A percentile compares a stretch with the other conserved stretches of the same genome.
These are phyloP conservation scores for Drosophila pandora DNA, from an alignment of 1,140 invertebrate genomes.

Conservation along the genomic window DNA sequence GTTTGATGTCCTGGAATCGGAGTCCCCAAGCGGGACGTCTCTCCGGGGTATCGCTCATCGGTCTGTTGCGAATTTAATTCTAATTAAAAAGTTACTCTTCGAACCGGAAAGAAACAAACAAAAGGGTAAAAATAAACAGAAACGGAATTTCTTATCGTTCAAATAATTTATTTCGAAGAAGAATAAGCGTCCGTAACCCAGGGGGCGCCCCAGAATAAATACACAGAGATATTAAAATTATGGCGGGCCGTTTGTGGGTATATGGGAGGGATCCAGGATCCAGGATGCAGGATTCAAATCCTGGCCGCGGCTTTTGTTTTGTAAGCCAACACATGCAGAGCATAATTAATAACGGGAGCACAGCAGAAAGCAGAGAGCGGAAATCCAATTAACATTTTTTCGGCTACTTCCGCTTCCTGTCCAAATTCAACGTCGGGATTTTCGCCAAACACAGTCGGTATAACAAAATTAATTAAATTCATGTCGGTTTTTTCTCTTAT, in stretches of 20 bases:
- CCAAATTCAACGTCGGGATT: conserved; percentile 33
- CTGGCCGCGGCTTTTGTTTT: conserved; percentile 6
- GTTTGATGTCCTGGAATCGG: conserved; percentile 42
- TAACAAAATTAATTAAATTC: conserved; percentile 41
- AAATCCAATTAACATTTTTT: conserved; percentile 78
- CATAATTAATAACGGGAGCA: conserved; percentile 48
- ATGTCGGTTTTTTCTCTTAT: conserved; percentile 27
- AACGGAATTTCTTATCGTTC: conserved; percentile 32
- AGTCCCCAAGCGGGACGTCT: not conserved
- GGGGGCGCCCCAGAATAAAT: conserved; percentile 32
- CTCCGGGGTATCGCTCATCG: conserved; percentile 4
- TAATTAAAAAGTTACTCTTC: conserved; percentile 27
- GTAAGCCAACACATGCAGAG: conserved; percentile 40
- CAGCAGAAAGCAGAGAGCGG: conserved; percentile 32
- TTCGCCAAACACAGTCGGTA: conserved; percentile 17
- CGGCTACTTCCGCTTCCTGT: conserved; percentile 49
- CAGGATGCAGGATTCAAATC: not conserved
- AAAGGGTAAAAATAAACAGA: conserved; percentile 16
- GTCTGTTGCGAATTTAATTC: conserved; percentile 17
- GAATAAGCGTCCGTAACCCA: conserved; percentile 32
- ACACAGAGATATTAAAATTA: conserved; percentile 41
- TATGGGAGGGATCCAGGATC: no score
- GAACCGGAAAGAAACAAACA: conserved; percentile 15
- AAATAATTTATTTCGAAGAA: conserved; percentile 45
- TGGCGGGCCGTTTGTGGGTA: conserved; percentile 29